These are phyloP conservation scores for Lithobates pipiens DNA, from an alignment of 2,797 vertebrate genomes.

Conservation along the genomic window DNA sequence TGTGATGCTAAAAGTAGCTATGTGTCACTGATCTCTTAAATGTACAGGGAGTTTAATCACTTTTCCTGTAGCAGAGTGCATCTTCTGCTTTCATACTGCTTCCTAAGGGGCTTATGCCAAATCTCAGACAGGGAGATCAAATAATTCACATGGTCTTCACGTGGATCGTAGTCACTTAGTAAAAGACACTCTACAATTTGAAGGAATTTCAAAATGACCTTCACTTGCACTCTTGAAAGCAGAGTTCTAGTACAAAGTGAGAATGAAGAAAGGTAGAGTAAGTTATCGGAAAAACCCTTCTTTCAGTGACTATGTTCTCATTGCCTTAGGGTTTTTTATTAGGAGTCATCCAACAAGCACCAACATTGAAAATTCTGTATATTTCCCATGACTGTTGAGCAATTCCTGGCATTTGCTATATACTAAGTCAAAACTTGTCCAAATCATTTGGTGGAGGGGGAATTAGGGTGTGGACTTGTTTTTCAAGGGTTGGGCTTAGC, in stretches of 20 bases:
- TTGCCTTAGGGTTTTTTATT: no score
- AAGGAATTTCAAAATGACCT: conserved; percentile 31
- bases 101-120: conserved; percentile 40
- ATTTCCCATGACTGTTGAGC: no score
- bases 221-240: neutral
- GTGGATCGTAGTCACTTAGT: conserved; percentile 21
- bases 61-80: conserved; percentile 24
- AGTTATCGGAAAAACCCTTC: neutral
- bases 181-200: conserved; percentile 4
- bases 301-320: no score
- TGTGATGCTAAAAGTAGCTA: conserved; percentile 33
- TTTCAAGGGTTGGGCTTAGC: no score
- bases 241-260: neutral
- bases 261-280: neutral
- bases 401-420: no score
- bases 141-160: conserved; percentile 20
- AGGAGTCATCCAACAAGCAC: no score
- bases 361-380: no score
- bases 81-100: conserved; percentile 28
- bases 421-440: neutral
- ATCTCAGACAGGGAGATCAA: conserved; percentile 41
- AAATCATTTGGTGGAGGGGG: no score
- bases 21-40: conserved; percentile 38
- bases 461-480: no score
- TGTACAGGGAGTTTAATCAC: conserved; percentile 27